Percentiles rank a stretch among this genome's conserved stretches.
These are phyloP conservation scores for Leptura quadrifasciata DNA, from an alignment of 2,888 invertebrate genomes.

Conservation along the genomic window DNA sequence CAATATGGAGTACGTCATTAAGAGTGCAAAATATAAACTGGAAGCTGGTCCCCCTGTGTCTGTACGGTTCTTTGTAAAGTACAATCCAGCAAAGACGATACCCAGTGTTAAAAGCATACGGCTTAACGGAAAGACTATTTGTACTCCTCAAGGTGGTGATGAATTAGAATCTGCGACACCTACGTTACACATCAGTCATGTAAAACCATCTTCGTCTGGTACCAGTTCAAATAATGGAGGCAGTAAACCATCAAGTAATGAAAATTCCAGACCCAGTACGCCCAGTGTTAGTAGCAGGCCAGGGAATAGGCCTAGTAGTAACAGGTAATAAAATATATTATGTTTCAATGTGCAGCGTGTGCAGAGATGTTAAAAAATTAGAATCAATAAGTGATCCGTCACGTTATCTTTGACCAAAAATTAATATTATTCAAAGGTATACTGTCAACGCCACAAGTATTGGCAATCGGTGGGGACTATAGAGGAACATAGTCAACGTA, in stretches of 20 bases:
- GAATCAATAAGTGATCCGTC: too few relatives aligned
- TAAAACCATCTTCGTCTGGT: constrained; percentile 23
- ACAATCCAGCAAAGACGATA: constrained; percentile 73
- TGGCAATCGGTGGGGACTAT: too few relatives aligned
- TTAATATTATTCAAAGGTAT: too few relatives aligned
- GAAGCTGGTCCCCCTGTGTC: constrained; percentile 77
- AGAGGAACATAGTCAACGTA: too few relatives aligned
- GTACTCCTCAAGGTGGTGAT: constrained; percentile 66
- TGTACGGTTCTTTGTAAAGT: constrained; percentile 79
- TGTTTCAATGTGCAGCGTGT: background rate
- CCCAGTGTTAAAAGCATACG: constrained; percentile 76
- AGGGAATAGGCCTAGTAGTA: background rate
- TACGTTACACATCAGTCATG: constrained; percentile 47
- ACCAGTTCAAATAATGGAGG: background rate
- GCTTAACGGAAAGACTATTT: constrained; percentile 78
- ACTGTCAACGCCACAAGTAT: too few relatives aligned
- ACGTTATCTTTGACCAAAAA: too few relatives aligned
- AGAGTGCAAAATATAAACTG: constrained; percentile 77
- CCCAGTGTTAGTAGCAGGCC: background rate
- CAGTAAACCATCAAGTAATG: background rate
- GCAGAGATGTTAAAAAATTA: too few relatives aligned
- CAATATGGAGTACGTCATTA: constrained; percentile 78
- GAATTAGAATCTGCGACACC: constrained; percentile 41
- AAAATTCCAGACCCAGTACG: constrained; percentile 5
- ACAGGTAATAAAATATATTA: constrained; percentile 5